Percentiles rank a stretch among this genome's conserved stretches.
Conservation (phyloP, 1,140 invertebrate species). For the Polypedilum pembai region DNA sequence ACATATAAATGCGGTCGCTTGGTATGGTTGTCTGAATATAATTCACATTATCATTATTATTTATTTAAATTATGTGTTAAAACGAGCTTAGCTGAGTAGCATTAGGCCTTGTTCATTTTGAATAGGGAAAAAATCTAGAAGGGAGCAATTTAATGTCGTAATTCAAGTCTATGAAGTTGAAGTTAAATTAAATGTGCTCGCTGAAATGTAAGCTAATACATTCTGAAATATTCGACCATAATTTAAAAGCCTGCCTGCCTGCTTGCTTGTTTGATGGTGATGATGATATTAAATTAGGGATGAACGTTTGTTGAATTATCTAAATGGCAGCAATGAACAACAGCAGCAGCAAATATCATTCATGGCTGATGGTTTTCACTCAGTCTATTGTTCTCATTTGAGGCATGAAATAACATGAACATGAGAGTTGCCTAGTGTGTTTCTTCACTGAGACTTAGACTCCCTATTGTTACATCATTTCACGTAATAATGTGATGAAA, state of each 20-base stretch:
- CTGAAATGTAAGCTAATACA: constrained; percentile 22
- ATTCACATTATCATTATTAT: constrained; percentile 10
- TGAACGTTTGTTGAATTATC: neutral
- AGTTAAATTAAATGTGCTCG: constrained; percentile 17
- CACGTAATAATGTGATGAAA: constrained; percentile 24
- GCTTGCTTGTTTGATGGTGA: too few relatives aligned
- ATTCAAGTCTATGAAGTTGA: neutral
- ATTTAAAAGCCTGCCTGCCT: neutral
- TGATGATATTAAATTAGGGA: neutral
- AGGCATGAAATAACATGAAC: constrained; percentile 4
- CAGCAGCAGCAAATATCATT: constrained; percentile 13
- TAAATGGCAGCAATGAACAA: neutral
- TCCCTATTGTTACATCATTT: constrained; percentile 24
- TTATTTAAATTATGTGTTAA: constrained; percentile 27
- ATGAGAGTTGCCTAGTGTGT: neutral
- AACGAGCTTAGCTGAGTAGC: neutral
- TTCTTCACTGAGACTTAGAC: constrained; percentile 6
- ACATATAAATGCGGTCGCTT: neutral
- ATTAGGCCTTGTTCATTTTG: neutral
- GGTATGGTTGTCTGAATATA: neutral
- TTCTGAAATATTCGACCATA: neutral
- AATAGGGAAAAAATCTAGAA: neutral
- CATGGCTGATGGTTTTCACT: neutral
- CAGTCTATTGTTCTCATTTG: neutral
- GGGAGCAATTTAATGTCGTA: constrained; percentile 14